Base-by-base conservation (phyloP, 2,888 invertebrate species). In the Lasioglossum lativentre region DNA sequence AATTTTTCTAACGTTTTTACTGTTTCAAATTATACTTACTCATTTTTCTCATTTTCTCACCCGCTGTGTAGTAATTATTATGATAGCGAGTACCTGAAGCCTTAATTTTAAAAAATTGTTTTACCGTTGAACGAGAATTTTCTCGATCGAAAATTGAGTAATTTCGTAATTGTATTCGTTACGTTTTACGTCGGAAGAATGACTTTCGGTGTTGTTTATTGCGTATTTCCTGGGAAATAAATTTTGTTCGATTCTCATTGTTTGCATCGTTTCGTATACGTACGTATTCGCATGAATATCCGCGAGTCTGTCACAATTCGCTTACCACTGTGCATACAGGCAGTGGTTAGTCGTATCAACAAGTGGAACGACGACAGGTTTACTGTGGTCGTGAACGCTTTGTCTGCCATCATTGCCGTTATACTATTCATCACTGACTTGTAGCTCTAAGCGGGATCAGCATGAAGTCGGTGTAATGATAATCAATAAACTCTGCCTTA, bases 321-420 rank as follows among this genome's bases (percentile, higher is more conserved):
- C 38, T 5, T 45, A 16, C 80, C 73, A 75, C 75, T 86, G 82
- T 83, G 88, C 71, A 66, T 23, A 66, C 34, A 80, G 80, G 76
- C 40, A 63, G 71, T 83, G 66, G 66, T 34, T 66, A 23, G 68
- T 84, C 89, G 89, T 90, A 92, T 92, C 92, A 92, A 92, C 92
- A 92, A 92, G 92, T 92, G 90, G 91, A 88, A 86, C 85, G 84
- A 86, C 83, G 74, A 66, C 82, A 30, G 70, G 80, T 66, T 66
- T 34, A 34, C 66, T 23, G 66, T 8, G 38, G 70, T 40, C 70
- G n/a, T 23, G n/a, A 19, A 66, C 66, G 63, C 63, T 63, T 70
- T 70, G 34, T 70, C 70, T 71, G 38, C 70, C n/a, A n/a, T 38
- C 38, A 71, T 71, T 71, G 70, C 63, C 30, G 63, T 30, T 63